These are phyloP conservation scores for Lutjanus argentimaculatus DNA, from an alignment of 2,797 vertebrate species.

Conservation along the genomic window DNA sequence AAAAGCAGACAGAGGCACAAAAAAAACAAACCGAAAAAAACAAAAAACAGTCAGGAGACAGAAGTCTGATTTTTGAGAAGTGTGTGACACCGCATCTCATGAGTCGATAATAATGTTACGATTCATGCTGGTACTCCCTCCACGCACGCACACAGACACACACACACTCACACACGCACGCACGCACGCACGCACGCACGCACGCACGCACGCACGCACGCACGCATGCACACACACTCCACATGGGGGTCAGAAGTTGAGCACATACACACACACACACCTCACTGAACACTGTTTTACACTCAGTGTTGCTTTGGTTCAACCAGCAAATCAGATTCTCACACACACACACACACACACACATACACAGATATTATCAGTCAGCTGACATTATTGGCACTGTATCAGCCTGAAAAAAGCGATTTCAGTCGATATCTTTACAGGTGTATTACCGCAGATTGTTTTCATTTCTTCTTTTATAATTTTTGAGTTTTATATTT, in stretches of 20 bases:
- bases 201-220: neutral
- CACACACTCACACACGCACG: neutral
- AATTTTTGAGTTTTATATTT: too few relatives aligned
- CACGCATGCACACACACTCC: too few relatives aligned
- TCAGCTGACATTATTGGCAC: too few relatives aligned
- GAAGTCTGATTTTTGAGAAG: neutral
- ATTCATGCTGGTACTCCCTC: too few relatives aligned
- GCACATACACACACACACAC: neutral
- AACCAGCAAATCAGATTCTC: neutral
- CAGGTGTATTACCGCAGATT: too few relatives aligned
- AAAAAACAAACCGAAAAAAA: too few relatives aligned
- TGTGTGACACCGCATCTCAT: neutral
- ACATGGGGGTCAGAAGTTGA: constrained; percentile 11
- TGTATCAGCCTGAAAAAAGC: too few relatives aligned
- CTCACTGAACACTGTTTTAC: constrained; percentile 16
- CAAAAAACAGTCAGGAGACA: neutral
- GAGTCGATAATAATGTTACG: neutral
- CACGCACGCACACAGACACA: neutral
- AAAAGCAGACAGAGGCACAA: constrained; percentile 1
- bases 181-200: constrained; percentile 4
- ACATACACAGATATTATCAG: too few relatives aligned
- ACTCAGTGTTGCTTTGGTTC: neutral
- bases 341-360: constrained; percentile 3
- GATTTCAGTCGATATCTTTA: too few relatives aligned
- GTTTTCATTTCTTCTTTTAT: too few relatives aligned